Evolutionary conservation across 2,797 vertebrate genomes (phyloP), one percentile per base, ranked within the genome.

Genomic region (Diglossa cyanea): DNA sequence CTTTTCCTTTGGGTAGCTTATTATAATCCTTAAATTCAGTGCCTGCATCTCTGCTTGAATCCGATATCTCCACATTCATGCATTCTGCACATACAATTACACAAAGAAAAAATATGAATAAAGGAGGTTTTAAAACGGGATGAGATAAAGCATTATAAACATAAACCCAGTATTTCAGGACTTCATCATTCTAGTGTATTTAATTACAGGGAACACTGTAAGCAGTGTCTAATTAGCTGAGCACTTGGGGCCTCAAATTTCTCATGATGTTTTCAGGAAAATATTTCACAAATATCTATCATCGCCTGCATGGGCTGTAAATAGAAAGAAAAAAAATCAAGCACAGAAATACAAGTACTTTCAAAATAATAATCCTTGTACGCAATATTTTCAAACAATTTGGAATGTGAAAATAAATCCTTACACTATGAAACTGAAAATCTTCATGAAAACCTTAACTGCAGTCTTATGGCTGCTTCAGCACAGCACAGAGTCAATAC

Each of bases 151-250:
- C 24, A 53, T n/a, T 93, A 80, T 54, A 94, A 95, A 83, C 13
- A 54, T 16, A 33, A 91, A 68, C 30, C 5, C 13, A 82, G 17
- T 70, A 83, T 90, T 88, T 91, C 72, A 88, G 35, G 28, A 90
- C 57, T 75, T 47, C 53, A 65, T 82, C n/a, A 30, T 72, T 65
- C 81, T n/a, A 35, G 47, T 48, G 30, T 60, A 75, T 73, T 96
- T 95, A 93, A 91, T 93, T 93, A 80, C 70, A 73, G 39, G 44
- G 73, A 93, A 88, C 39, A 63, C 10, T 90, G 76, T 61, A 88
- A 88, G 48, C 66, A 85, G 47, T 70, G 83, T 84, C 58, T 92
- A 55, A 80, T 93, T 86, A 95, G 82, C 50, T 75, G 37, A 90
- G 66, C 58, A 80, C 48, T 75, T 48, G 75, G 12, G 62, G 30